These are phyloP conservation scores for Trachymyrmex septentrionalis DNA, from an alignment of 1,140 invertebrate genomes.

Conservation along the genomic window DNA sequence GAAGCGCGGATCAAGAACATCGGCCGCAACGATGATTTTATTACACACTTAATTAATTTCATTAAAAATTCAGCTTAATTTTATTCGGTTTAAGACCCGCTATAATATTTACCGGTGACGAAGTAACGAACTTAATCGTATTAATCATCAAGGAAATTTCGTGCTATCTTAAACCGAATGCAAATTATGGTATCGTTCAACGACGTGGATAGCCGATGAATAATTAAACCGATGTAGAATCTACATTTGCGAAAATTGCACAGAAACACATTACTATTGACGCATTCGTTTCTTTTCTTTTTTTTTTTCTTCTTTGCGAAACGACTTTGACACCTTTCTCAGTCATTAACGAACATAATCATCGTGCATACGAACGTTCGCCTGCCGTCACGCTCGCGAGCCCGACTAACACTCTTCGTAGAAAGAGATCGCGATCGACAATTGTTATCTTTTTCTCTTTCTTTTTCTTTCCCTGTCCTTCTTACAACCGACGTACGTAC, in stretches of 20 bases:
- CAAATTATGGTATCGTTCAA: slow-evolving; percentile 18
- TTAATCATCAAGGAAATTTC: slow-evolving; percentile 38
- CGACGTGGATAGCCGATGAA: slow-evolving; percentile 3
- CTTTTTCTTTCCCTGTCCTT: background rate
- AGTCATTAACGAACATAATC: slow-evolving; percentile 50
- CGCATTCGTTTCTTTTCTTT: background rate
- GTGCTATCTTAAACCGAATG: slow-evolving; percentile 18
- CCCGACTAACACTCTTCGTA: slow-evolving; percentile 18
- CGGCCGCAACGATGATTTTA: slow-evolving; percentile 28
- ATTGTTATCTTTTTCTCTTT: background rate
- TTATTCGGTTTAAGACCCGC: slow-evolving; percentile 3
- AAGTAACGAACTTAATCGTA: slow-evolving; percentile 53
- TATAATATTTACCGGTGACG: slow-evolving; percentile 42
- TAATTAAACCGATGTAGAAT: background rate
- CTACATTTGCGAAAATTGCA: background rate
- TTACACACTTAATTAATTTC: slow-evolving; percentile 40
- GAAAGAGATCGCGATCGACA: slow-evolving; percentile 49
- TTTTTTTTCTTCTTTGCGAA: slow-evolving; percentile 2
- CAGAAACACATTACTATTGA: background rate
- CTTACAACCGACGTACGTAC: background rate
- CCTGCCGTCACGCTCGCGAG: slow-evolving; percentile 37
- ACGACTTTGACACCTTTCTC: slow-evolving; percentile 20
- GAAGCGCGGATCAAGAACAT: slow-evolving; percentile 28
- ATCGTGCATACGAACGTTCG: slow-evolving; percentile 30
- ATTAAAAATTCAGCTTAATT: slow-evolving; percentile 41